These are phyloP conservation scores for Chaetophractus vellerosus DNA, from an alignment of 2,797 vertebrate species.

Conservation along the genomic window DNA sequence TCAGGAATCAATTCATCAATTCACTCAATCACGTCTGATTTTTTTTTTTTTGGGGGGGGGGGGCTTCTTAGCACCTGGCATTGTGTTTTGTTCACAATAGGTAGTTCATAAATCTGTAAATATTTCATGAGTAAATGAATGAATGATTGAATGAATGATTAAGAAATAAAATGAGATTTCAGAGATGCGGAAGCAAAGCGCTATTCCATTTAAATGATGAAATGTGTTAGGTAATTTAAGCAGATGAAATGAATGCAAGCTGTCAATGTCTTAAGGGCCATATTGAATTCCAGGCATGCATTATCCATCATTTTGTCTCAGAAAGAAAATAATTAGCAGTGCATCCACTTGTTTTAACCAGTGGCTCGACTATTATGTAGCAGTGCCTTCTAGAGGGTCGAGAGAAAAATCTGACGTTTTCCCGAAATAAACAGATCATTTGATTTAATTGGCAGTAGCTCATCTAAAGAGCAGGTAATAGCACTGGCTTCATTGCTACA, in stretches of 20 bases:
- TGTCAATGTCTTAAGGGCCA: not conserved
- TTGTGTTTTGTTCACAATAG: not conserved
- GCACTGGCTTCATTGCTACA: not conserved
- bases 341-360: not conserved
- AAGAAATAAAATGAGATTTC: slow-evolving; percentile 9
- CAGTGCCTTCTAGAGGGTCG: not conserved
- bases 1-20: not conserved
- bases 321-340: slow-evolving; percentile 50
- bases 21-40: not conserved
- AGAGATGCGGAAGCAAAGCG: not conserved
- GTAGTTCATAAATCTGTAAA: not conserved
- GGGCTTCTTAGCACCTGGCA: not conserved
- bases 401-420: not conserved
- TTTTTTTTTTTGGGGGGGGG: not conserved
- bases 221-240: not conserved
- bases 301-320: not conserved
- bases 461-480: not conserved
- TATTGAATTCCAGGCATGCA: not conserved
- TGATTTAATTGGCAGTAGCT: not conserved
- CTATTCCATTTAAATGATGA: not conserved
- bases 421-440: slow-evolving; percentile 21
- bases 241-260: not conserved
- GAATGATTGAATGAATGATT: not conserved
- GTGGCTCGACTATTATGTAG: not conserved
- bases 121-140: not conserved